Percentiles rank a stretch among this genome's conserved stretches.
Evolutionary conservation across 2,113 vertebrate species (phyloP).

Genomic region (Zosterops borbonicus): DNA sequence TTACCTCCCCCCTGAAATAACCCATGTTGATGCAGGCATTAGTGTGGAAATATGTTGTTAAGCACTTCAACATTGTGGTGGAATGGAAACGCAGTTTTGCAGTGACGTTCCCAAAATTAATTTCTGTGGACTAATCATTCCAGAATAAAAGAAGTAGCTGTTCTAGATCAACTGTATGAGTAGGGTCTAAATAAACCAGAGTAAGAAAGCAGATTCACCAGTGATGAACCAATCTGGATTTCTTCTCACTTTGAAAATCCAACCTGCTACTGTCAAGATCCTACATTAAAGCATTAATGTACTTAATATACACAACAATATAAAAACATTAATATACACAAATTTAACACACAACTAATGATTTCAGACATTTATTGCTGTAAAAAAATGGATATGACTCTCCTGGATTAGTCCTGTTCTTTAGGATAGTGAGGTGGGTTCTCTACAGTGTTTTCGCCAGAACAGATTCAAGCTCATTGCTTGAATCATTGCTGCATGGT

Average conservation of each 20-base stretch:
- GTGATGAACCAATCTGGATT: background rate
- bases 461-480: background rate
- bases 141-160: background rate
- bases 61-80: background rate
- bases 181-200: background rate
- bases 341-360: background rate
- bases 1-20: background rate
- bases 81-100: background rate
- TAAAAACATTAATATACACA: too few species aligned
- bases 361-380: background rate
- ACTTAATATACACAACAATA: too few species aligned
- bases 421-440: background rate
- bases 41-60: background rate
- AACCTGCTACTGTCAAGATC: background rate
- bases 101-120: background rate
- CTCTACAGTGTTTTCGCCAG: background rate
- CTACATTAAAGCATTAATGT: background rate
- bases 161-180: background rate
- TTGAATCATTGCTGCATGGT: background rate
- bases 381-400: background rate
- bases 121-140: background rate
- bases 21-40: background rate
- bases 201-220: background rate
- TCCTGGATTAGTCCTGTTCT: background rate
- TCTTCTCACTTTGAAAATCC: background rate